These are phyloP conservation scores for Siniperca scherzeri DNA, from an alignment of 2,797 vertebrate species.

Conservation along the genomic window DNA sequence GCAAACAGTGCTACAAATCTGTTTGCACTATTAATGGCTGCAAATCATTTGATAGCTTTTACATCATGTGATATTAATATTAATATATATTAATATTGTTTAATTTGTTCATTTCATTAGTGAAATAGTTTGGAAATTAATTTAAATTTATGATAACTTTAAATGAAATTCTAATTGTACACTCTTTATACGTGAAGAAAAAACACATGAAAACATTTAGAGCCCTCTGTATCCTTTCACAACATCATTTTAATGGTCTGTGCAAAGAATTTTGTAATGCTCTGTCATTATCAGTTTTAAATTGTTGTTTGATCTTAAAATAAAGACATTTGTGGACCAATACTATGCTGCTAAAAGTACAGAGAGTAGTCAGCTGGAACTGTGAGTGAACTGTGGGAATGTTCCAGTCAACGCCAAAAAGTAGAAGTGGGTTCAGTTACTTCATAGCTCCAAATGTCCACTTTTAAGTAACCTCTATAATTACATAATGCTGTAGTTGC, in stretches of 20 bases:
- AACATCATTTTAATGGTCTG: no score
- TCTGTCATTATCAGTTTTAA: no score
- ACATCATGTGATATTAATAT: background rate
- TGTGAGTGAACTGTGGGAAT: background rate
- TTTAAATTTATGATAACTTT: background rate
- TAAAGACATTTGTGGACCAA: background rate
- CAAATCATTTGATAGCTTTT: background rate
- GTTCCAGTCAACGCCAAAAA: background rate
- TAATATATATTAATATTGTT: background rate
- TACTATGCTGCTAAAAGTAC: background rate
- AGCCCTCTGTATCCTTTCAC: no score
- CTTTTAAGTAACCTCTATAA: background rate
- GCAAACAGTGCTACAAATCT: background rate
- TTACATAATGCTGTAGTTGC: background rate
- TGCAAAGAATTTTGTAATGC: no score
- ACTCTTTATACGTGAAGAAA: no score
- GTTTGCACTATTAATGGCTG: background rate
- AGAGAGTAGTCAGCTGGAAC: background rate
- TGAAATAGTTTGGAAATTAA: background rate
- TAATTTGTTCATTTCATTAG: background rate
- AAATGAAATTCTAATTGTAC: no score
- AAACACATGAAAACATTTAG: no score
- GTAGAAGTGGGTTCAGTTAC: background rate
- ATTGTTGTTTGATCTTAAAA: background rate
- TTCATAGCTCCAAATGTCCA: background rate